Evolutionary conservation across 2,888 invertebrate species (phyloP), one percentile per base, ranked within the genome.

Genomic region (Acanthosepion esculentum): DNA sequence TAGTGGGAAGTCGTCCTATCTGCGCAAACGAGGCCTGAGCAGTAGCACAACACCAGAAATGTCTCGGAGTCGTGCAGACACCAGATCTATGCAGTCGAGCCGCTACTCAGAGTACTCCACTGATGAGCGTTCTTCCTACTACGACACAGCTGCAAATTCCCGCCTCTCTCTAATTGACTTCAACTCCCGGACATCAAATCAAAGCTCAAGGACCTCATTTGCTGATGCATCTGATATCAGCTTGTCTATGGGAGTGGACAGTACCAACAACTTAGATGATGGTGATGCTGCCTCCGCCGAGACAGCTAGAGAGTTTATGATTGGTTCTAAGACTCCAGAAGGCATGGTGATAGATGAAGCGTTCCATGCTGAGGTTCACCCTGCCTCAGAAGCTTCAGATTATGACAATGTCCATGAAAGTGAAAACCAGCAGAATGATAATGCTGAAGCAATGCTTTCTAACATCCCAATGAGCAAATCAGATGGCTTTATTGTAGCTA

Each of bases 131-230:
- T 96, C 97, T 41, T 96, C 97, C n/a, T 96, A 96, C 93, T 97
- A 97, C 95, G 97, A 96, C 95, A 97, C 97, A n/a, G 96, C 96
- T 91, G 96, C 96, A 26, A 96, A 96, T 94, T 97, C 97, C 10
- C 95, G 97, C 33, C 95, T 96, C 29, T 97, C 97, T 15, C 95
- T 97, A 33, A 96, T 96, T 12, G 97, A 97, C 94, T 96, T 95
- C 95, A 96, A 96, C 94, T 95, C 96, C 41, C 96, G 96, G 94
- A 95, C 96, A 6, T 97, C 97, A 5, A 96, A 96, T 29, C 97
- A 96, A 94, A 97, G 97, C 95, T 97, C 97, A 53, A 96, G 97
- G 53, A 97, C 97, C 23, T 97, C 97, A 5, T 97, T 96, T 95
- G 96, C 96, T 53, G 97, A 96, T 64, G 95, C 95, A n/a, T 97